Evolutionary conservation across 2,888 invertebrate species (phyloP), one percentile per base, ranked within the genome.

Genomic region (Aethes cnicana): DNA sequence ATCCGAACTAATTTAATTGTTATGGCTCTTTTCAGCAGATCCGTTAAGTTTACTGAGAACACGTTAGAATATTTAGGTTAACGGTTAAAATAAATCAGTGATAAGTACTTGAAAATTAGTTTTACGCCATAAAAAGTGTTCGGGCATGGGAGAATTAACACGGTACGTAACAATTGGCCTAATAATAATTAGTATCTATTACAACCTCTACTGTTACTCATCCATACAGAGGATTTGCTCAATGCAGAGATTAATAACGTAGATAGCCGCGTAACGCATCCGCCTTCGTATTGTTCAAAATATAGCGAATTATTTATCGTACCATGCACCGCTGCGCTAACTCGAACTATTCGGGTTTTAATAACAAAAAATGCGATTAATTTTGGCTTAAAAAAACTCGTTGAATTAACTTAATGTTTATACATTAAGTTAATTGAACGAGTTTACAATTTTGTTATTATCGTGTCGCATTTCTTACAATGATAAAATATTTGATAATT

Each of bases 221-320:
- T 23, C 37, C 52, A 14, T 20, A 18, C 14, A 36, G 32, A 43
- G 50, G 39, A 52, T 46, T 52, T 46, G 52, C 52, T 20, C 46
- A 52, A 52, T 54, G 50, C 61, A 53, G 55, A 61, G 73, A 75
- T 74, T 48, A 58, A 59, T 62, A 65, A 60, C 41, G 21, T 54
- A 64, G 77, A 80, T 81, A 78, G 74, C 76, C 79, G 78, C 66
- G 68, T 79, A 81, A 78, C 72, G 63, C 81, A 76, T 76, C 73
- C 76, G 74, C 67, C 6, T 32, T 14, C 12, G 32, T 52, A 52
- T 46, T 52, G 52, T 52, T 39, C 14, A 16, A 46, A 52, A 32
- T 25, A 16, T 42, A 36, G 5, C 17, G 9, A 25, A 20, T 39
- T 46, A 52, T 46, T 52, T 46, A 52, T 26, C 46, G 39, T 5